phyloP scores from a whole-genome alignment of 2,113 vertebrate species.

The Edolisoma coerulescens region DNA sequence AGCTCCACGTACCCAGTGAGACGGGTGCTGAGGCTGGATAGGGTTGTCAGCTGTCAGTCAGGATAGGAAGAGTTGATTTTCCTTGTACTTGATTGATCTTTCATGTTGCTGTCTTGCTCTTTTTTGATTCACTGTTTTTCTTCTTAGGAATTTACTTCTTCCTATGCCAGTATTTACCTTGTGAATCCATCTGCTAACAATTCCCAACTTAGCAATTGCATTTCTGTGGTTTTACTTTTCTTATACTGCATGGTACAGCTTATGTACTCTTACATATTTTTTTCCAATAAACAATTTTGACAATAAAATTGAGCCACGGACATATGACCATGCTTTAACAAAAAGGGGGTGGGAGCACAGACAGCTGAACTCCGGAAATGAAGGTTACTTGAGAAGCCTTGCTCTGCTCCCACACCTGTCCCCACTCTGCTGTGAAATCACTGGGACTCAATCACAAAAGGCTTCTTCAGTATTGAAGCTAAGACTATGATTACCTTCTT shows the following conservation, averaged over 20 bases:
- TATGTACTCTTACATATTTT: background rate
- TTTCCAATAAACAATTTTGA: background rate
- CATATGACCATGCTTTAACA: background rate
- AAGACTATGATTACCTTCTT: background rate
- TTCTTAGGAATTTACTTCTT: background rate
- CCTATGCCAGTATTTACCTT: background rate
- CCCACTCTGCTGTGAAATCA: background rate
- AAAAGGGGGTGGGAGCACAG: background rate
- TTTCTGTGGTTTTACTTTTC: background rate
- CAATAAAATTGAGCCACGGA: background rate
- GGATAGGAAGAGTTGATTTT: background rate
- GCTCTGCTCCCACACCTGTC: background rate
- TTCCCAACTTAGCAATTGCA: background rate
- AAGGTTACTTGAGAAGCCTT: background rate
- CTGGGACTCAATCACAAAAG: background rate
- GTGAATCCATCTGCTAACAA: background rate
- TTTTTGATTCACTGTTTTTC: background rate
- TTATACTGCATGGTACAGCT: background rate
- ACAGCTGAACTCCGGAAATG: background rate
- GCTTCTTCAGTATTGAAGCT: background rate
- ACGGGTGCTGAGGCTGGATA: background rate
- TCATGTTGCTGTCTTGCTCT: background rate
- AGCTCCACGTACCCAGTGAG: background rate
- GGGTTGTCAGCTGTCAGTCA: background rate
- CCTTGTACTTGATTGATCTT: background rate